phyloP scores from a whole-genome alignment of 2,113 vertebrate species.

The Syngnathus scovelli region DNA sequence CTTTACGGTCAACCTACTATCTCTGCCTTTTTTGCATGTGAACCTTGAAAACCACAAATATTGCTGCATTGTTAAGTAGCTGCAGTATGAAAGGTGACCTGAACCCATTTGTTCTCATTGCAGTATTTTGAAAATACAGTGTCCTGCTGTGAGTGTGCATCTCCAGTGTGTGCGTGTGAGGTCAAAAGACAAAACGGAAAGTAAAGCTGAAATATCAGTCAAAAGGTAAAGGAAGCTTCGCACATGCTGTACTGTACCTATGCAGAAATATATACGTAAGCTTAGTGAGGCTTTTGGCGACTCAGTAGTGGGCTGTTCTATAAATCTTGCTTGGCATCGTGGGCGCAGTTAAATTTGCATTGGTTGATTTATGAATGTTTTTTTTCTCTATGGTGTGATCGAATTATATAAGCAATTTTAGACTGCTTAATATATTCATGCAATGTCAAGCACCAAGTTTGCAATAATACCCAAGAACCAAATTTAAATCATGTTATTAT shows the following conservation, averaged over 20 bases:
- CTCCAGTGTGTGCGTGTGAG: background rate
- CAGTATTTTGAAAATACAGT: background rate
- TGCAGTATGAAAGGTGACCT: background rate
- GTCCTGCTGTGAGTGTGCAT: background rate
- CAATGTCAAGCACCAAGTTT: slow-evolving; percentile 18
- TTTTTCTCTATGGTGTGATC: slow-evolving; percentile 8
- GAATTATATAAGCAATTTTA: slow-evolving; percentile 20
- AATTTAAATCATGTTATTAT: slow-evolving; percentile 13
- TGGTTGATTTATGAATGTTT: slow-evolving; percentile 35
- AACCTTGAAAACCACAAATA: background rate
- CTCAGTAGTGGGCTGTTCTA: slow-evolving; percentile 2
- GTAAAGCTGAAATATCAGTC: slow-evolving; percentile 23
- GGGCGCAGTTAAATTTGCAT: slow-evolving; percentile 35
- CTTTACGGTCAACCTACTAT: background rate
- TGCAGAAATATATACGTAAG: background rate
- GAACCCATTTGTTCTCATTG: background rate
- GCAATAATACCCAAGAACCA: slow-evolving; percentile 12
- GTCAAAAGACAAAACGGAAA: slow-evolving; percentile 12
- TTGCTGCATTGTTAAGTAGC: background rate
- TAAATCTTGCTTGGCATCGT: slow-evolving; percentile 32
- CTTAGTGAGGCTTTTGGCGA: slow-evolving; percentile 7
- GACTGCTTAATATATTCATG: slow-evolving; percentile 11
- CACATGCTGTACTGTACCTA: slow-evolving; percentile 4
- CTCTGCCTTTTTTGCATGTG: background rate
- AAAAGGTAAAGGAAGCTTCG: slow-evolving; percentile 6